Base-by-base conservation (phyloP, 2,888 invertebrate species). In the Busseola fusca region DNA sequence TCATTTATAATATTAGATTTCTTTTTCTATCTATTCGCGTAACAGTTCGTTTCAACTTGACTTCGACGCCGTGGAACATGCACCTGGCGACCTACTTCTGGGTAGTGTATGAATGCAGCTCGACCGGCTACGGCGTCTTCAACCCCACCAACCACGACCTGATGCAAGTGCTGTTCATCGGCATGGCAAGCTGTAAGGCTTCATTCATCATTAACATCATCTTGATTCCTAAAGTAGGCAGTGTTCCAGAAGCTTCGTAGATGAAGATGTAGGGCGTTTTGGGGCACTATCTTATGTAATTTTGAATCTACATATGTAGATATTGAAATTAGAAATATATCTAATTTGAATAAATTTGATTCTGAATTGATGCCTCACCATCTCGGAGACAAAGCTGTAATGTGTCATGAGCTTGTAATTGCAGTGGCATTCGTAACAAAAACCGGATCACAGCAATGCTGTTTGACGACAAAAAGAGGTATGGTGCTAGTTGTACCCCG, bases 41-140 rank as follows among this genome's bases (percentile, higher is more conserved):
- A 37, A 60, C 84, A 94, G 94, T 92, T 72, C 91, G 91, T 7
- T 94, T 93, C 84, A 92, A 93, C 72, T 52, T 94, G 72, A 93
- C 91, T 6, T 89, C 87, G 45, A 82, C 90, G 0, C 91, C 93
- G 0, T 91, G 88, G 88, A 92, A 93, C 82, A 82, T 94, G 14
- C 93, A 94, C 81, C 78, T 94, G 72, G 89, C 89, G 0, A 86
- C 88, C 1, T 91, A 90, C 81, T 94, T 93, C 87, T 94, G 94
- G 94, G 89, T 92, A 37, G 90, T 93, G 48, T 94, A 92, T 64
- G 92, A 92, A 82, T 87, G 90, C 54, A 91, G 92, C 52, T 89
- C 90, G 34, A 94, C 94, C 0, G 94, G 94, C 0, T 94, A 92
- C 83, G 90, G 89, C 71, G 86, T 75, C 72, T 88, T 94, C 74